These are phyloP conservation scores for Lasioglossum villosulum DNA, from an alignment of 2,888 invertebrate species.

Conservation along the genomic window DNA sequence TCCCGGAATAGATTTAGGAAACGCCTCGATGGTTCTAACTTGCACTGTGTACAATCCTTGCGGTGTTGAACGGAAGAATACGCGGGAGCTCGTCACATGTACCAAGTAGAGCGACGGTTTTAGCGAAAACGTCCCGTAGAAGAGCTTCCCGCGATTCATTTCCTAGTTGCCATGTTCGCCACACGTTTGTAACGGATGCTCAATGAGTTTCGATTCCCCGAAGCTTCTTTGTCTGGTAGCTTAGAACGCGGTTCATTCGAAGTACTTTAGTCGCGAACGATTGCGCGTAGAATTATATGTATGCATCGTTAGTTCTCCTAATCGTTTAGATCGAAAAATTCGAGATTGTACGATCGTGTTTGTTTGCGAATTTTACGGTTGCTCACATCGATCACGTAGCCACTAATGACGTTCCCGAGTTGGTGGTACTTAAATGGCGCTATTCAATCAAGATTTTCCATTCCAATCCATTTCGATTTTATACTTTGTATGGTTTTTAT, in stretches of 20 bases:
- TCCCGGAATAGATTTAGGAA: constrained; percentile 52
- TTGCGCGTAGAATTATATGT: not conserved
- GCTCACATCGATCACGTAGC: constrained; percentile 10
- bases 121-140: constrained; percentile 40
- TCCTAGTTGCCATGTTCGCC: constrained; percentile 45
- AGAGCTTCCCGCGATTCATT: constrained; percentile 44
- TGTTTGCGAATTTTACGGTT: not conserved
- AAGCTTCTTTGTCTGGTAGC: constrained; percentile 24
- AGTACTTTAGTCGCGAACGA: not conserved
- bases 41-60: constrained; percentile 40
- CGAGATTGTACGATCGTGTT: not conserved
- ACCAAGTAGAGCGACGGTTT: constrained; percentile 52
- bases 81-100: constrained; percentile 37
- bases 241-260: constrained; percentile 2
- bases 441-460: constrained; percentile 7
- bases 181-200: constrained; percentile 24
- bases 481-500: constrained; percentile 46
- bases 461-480: constrained; percentile 29
- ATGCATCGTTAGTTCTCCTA: constrained; percentile 17
- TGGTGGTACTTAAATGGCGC: constrained; percentile 11
- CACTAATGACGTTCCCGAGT: constrained; percentile 22
- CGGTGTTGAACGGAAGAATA: not conserved
- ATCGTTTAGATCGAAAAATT: constrained; percentile 17
- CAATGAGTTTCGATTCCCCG: constrained; percentile 27
- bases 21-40: constrained; percentile 66